Base-by-base conservation (phyloP, 2,888 invertebrate species). In the Yponomeuta sedellus region DNA sequence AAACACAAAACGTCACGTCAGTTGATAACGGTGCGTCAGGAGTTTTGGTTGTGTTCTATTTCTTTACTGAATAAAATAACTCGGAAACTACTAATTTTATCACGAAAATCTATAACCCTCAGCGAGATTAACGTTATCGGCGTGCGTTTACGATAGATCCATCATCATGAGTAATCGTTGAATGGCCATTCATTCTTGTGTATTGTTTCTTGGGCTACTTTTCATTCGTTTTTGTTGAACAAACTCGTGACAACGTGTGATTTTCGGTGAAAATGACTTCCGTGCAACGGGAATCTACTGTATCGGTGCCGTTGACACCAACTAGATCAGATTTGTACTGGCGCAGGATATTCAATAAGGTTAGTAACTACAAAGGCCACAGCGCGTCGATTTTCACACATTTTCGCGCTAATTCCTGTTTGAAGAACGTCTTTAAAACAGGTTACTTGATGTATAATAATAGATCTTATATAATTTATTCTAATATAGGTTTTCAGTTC, bases 261-360 rank as follows among this genome's bases (percentile, higher is more conserved):
- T 74, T 73, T 76, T 75, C 72, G 70, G 77, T 80, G 73, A 79
- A 83, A 82, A 91, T 91, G 90, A 78, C 85, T 70, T 78, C 82
- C 64, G 77, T 77, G 70, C 84, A 80, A 68, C 77, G 84, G 69
- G 91, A 90, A 72, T 80, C 84, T 5, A 78, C 80, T 58, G 85
- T 90, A 67, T 85, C 88, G 59, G 80, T 91, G 75, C 91, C 90
- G 67, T 75, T 91, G 69, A 86, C 86, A 67, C 88, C 87, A 61
- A 86, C 88, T 16, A 80, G 88, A 72, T 85, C 87, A 12, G 89
- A 91, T 77, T 78, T 87, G 66, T 92, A 92, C 73, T 92, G 92
- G 92, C 80, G 86, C 67, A 79, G 85, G 73, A 85, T 92, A 72
- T 92, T 92, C 73, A 85, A 88, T 71, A 92, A 91, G 86, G 92